These are phyloP conservation scores for Eutrigla gurnardus DNA, from an alignment of 2,797 vertebrate genomes.

Conservation along the genomic window DNA sequence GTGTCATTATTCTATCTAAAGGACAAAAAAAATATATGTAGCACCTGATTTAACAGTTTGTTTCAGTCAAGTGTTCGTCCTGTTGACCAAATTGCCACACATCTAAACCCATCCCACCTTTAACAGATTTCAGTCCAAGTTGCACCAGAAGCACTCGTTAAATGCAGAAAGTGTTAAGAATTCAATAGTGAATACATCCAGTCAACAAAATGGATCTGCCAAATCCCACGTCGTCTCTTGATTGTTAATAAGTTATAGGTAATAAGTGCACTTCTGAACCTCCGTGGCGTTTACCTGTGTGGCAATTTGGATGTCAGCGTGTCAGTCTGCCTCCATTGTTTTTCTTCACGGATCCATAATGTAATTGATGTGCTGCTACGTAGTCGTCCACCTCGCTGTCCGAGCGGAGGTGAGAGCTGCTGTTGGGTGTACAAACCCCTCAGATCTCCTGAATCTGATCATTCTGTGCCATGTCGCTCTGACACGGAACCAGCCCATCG, in stretches of 20 bases:
- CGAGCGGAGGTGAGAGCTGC: constrained; percentile 47
- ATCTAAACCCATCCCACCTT: constrained; percentile 49
- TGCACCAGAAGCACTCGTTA: constrained; percentile 15
- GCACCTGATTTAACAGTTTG: constrained; percentile 70
- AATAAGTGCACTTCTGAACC: constrained; percentile 77
- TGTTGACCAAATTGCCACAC: constrained; percentile 66
- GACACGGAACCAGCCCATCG: constrained; percentile 10
- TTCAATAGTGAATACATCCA: not conserved
- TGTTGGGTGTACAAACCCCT: constrained; percentile 68
- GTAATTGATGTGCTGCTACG: constrained; percentile 77
- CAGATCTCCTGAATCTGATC: constrained; percentile 66
- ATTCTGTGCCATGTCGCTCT: constrained; percentile 76
- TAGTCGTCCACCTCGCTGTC: constrained; percentile 50
- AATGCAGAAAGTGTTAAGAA: not conserved
- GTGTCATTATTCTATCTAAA: constrained; percentile 66
- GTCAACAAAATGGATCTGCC: not conserved
- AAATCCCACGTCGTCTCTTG: constrained; percentile 22
- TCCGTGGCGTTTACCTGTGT: constrained; percentile 66
- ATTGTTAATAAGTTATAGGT: constrained; percentile 55
- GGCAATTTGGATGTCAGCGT: constrained; percentile 60
- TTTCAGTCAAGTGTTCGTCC: constrained; percentile 55
- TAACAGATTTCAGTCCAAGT: not conserved
- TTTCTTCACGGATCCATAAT: constrained; percentile 50
- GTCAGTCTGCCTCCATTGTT: constrained; percentile 40
- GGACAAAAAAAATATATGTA: constrained; percentile 71